phyloP scores from a whole-genome alignment of 2,888 invertebrate genomes.

The Nudaria mundana region DNA sequence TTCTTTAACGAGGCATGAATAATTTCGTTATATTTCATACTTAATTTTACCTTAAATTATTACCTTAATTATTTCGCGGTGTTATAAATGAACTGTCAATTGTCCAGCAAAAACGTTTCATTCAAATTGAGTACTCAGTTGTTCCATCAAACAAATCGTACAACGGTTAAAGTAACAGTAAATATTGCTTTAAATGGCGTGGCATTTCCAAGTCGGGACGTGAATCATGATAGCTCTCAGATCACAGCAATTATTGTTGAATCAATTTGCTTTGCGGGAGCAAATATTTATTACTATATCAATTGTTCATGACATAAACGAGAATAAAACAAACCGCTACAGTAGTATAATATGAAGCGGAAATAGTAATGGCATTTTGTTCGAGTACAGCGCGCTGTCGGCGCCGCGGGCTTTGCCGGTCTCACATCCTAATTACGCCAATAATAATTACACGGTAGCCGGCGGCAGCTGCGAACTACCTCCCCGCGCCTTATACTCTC shows the following conservation, averaged over 20 bases:
- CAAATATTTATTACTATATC: conserved; percentile 65
- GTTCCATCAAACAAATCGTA: conserved; percentile 46
- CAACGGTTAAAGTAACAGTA: conserved; percentile 65
- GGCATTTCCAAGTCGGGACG: conserved; percentile 17
- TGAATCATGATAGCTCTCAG: conserved; percentile 50
- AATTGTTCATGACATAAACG: conserved; percentile 70
- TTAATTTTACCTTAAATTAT: neutral
- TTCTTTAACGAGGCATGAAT: neutral
- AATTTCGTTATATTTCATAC: neutral
- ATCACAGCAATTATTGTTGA: conserved; percentile 62
- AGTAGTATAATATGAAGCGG: conserved; percentile 69
- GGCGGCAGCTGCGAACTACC: conserved; percentile 53
- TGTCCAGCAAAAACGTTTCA: conserved; percentile 38
- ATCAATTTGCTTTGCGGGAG: conserved; percentile 64
- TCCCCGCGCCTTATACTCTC: conserved; percentile 48
- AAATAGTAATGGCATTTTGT: conserved; percentile 77
- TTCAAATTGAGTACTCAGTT: conserved; percentile 36
- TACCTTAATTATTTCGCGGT: neutral
- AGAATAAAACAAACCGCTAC: conserved; percentile 65
- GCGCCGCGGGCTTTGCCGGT: conserved; percentile 65
- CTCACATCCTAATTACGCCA: conserved; percentile 79
- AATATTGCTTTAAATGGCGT: conserved; percentile 26
- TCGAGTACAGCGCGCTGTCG: conserved; percentile 50
- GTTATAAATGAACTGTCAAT: conserved; percentile 33
- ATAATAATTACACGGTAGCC: conserved; percentile 76